phyloP scores from a whole-genome alignment of 2,113 vertebrate genomes.

The Lontra canadensis region DNA sequence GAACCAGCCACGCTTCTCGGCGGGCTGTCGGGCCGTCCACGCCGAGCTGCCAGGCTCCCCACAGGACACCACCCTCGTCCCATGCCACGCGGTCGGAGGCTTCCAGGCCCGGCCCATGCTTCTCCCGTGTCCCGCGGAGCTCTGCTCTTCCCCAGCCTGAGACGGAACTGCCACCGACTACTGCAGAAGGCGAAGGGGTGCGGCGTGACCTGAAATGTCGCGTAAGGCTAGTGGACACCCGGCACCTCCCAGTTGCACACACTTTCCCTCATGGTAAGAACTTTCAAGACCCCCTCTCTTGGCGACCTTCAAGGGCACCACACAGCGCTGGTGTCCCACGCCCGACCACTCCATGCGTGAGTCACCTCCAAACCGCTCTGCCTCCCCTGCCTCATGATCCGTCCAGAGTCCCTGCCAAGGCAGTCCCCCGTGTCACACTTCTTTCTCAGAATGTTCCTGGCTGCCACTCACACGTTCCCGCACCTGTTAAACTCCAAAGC shows the following conservation, averaged over 20 bases:
- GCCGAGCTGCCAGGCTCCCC: accelerated
- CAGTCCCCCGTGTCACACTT: accelerated
- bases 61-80: accelerated
- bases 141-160: too few species aligned
- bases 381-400: neutral
- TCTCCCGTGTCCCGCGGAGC: accelerated
- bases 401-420: neutral
- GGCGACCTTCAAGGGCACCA: accelerated
- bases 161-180: accelerated
- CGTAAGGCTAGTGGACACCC: accelerated
- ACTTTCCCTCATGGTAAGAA: accelerated
- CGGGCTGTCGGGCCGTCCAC: neutral
- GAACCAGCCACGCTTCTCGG: accelerated
- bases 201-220: accelerated
- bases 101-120: accelerated
- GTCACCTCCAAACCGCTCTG: accelerated
- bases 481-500: neutral
- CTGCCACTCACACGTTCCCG: accelerated
- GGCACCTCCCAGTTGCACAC: accelerated
- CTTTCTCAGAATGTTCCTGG: neutral
- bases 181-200: accelerated
- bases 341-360: accelerated
- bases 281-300: accelerated
- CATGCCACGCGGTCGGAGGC: accelerated
- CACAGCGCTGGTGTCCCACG: accelerated